These are phyloP conservation scores for Orbicella faveolata DNA, from an alignment of 64 coral and sea anemone species.

Conservation along the genomic window DNA sequence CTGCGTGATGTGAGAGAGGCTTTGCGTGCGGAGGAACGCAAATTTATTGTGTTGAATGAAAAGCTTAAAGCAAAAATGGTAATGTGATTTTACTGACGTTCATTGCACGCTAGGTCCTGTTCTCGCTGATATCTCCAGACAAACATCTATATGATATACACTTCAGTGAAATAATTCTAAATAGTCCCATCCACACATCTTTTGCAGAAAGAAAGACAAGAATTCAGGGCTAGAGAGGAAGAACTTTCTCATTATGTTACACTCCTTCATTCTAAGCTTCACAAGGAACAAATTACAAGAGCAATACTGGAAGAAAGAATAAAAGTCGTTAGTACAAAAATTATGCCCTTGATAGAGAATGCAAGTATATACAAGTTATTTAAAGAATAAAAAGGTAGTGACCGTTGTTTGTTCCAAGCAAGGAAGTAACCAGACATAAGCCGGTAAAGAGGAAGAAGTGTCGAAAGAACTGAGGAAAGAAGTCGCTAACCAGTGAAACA, in stretches of 20 bases:
- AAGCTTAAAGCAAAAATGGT: not conserved
- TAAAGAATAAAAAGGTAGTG: no score
- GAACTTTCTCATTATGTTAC: not conserved
- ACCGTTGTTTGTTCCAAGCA: no score
- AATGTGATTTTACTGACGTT: not conserved
- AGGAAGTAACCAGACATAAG: no score
- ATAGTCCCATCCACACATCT: not conserved
- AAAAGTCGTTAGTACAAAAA: not conserved
- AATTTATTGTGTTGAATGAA: not conserved
- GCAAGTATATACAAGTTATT: no score
- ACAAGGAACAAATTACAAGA: not conserved
- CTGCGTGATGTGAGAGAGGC: not conserved
- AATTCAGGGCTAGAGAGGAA: not conserved
- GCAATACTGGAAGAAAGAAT: not conserved
- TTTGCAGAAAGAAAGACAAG: not conserved
- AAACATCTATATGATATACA: no score
- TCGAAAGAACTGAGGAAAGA: no score
- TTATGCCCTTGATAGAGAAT: no score
- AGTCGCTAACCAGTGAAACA: no score
- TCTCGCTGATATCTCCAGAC: no score
- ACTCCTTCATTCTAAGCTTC: conserved; percentile 6
- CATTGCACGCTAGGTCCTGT: no score
- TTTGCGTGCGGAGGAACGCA: not conserved
- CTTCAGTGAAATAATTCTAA: not conserved
- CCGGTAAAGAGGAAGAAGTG: no score